Conservation (phyloP, 2,113 vertebrate species). For the Anolis sagrei region DNA sequence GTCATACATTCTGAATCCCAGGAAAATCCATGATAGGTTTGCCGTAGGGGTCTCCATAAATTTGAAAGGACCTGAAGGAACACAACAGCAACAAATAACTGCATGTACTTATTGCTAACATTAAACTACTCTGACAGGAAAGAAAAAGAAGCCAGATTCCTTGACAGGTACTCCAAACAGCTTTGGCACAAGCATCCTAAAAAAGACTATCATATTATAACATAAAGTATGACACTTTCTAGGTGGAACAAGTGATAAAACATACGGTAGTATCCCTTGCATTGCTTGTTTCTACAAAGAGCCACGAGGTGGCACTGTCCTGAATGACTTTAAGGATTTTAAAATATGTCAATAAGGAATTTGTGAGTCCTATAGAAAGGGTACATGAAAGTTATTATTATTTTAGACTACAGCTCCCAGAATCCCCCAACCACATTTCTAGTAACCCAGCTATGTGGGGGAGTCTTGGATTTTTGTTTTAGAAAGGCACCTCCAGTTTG, state of each 20-base stretch:
- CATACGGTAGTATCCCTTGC: background rate
- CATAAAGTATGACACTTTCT: background rate
- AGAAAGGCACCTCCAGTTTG: background rate
- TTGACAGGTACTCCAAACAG: too few species aligned
- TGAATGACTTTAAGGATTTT: background rate
- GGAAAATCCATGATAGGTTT: too few species aligned
- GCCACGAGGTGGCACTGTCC: constrained; percentile 5
- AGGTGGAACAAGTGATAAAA: background rate
- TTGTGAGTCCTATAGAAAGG: background rate
- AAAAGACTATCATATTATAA: background rate
- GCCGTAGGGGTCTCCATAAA: too few species aligned
- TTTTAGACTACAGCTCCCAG: too few species aligned
- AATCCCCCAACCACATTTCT: too few species aligned
- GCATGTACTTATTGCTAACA: background rate
- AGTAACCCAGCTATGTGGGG: too few species aligned
- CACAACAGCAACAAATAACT: background rate
- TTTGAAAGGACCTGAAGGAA: too few species aligned
- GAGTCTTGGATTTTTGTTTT: too few species aligned
- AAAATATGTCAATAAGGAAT: background rate
- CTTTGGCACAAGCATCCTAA: background rate
- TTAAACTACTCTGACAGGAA: background rate
- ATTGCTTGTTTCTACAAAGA: background rate
- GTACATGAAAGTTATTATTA: too few species aligned
- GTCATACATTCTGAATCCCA: too few species aligned
- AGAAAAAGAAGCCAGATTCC: too few species aligned